Evolutionary conservation across 2,888 invertebrate genomes (phyloP), one percentile per base, ranked within the genome.

Genomic region (Steinernema hermaphroditum): DNA sequence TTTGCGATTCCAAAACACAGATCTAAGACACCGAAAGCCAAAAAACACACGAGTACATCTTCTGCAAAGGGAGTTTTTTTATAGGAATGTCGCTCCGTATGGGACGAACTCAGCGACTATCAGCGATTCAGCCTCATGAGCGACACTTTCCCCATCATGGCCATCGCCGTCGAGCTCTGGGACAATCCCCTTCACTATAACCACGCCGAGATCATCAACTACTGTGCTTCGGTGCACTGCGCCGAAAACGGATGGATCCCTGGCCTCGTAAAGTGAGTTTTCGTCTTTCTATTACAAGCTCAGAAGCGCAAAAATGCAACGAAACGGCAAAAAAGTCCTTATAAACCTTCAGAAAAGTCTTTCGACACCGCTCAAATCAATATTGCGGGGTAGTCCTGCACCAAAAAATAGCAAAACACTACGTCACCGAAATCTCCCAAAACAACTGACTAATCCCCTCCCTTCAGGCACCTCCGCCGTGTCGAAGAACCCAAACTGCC

Each of bases 131-230:
- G 62, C 62, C 62, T 62, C 32, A 62, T 62, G 62, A 62, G 62
- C 62, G 62, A 62, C 62, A 62, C 62, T 16, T 62, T 62, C n/a
- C 62, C 62, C 62, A 62, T 62, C n/a, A 62, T 62, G 62, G 62
- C 62, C 16, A 29, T 29, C 32, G 62, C 62, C 34, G 62, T 62
- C 62, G 62, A 62, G 32, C 62, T 62, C 62, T 62, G 62, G 62
- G 32, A 62, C 32, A 62, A 62, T 19, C 62, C 62, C 32, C 62
- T 62, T 16, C 62, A 62, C 62, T 32, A 62, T 32, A 62, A 62
- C 34, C 62, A 62, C 27, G 22, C 62, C 34, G 62, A 62, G 27
- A 62, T 62, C 32, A 62, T 62, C 62, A 62, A 62, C 32, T 62
- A 62, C 32, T 62, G 62, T 16, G 62, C 62, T 29, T 62, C 62